Evolutionary conservation across 2,797 vertebrate genomes (phyloP), one percentile per base, ranked within the genome.

Genomic region (Poeciliopsis presidionis): DNA sequence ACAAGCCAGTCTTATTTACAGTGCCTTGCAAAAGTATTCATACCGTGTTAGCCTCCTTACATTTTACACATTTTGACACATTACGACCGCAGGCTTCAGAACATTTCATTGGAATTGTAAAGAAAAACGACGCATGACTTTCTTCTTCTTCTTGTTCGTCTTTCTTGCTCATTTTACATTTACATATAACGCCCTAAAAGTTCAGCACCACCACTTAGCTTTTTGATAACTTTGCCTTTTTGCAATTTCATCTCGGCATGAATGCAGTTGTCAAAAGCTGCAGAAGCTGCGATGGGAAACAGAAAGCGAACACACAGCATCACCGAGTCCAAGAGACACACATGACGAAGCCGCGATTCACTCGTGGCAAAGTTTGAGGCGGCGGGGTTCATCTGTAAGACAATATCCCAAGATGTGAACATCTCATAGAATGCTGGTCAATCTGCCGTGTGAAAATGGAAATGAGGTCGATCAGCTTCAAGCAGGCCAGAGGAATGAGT

Each of bases 1-100:
- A 81, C 41, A 49, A 73, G 5, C 36, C 51, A 11, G 28, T 73
- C 47, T 78, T 36, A 57, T 71, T 59, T 41, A 46, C 36, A 11
- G 63, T 41, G 36, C 9, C 9, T 67, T 41, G 8, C 36, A 41
- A 41, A 67, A 67, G 36, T 67, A 41, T 25, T 67, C 36, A 41
- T 25, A 39, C 20, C 20, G 41, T 41, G 49, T 53, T 25, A 25
- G 49, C 49, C 41, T 57, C 28, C 55, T 57, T 67, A 8, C 30
- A 36, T 36, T 63, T 33, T 63, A 16, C 30, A 18, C 59, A 36
- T 63, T 61, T 63, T 36, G 59, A 36, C 30, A 63, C 14, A 36
- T 63, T 63, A 36, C 30, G 18, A 63, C 30, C 59, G 4, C 59
- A 63, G 59, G 8, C 59, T 63, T 63, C 30, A 36, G 18, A 36